Percentiles rank a stretch among this genome's conserved stretches.
Evolutionary conservation across 2,797 vertebrate species (phyloP).

Genomic region (Apodemus agrarius): DNA sequence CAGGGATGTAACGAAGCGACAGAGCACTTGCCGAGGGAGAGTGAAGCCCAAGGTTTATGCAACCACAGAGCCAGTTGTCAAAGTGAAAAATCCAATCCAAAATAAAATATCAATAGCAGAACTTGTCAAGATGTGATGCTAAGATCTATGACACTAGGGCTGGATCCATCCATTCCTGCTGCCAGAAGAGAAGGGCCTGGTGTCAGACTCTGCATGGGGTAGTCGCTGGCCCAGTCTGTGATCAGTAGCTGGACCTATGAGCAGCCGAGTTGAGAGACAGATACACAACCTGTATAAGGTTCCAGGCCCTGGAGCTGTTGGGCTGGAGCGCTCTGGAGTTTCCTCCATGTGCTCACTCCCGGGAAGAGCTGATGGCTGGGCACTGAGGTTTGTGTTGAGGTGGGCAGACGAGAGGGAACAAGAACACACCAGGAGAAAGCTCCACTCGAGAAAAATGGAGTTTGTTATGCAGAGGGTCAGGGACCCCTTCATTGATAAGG

Average conservation of each 20-base stretch:
- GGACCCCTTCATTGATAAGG: not conserved
- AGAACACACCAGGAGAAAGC: not conserved
- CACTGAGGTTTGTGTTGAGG: not conserved
- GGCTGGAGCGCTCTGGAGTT: not conserved
- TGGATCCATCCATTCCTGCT: not conserved
- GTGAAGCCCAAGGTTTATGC: not conserved
- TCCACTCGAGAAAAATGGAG: not conserved
- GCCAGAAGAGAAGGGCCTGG: not conserved
- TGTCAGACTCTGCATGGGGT: not conserved
- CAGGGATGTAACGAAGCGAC: not conserved
- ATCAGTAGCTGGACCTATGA: not conserved
- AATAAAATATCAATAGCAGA: not conserved
- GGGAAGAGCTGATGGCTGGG: no score
- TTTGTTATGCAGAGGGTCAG: not conserved
- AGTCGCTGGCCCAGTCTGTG: not conserved
- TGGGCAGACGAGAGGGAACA: not conserved
- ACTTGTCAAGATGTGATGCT: not conserved
- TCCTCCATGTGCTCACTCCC: no score
- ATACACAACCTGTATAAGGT: not conserved
- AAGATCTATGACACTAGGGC: not conserved
- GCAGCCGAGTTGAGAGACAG: not conserved
- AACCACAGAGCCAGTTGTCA: not conserved
- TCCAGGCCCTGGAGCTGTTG: not conserved
- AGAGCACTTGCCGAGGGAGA: not conserved
- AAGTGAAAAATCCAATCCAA: not conserved